These are phyloP conservation scores for Linepithema humile DNA, from an alignment of 1,140 invertebrate genomes.

Conservation along the genomic window DNA sequence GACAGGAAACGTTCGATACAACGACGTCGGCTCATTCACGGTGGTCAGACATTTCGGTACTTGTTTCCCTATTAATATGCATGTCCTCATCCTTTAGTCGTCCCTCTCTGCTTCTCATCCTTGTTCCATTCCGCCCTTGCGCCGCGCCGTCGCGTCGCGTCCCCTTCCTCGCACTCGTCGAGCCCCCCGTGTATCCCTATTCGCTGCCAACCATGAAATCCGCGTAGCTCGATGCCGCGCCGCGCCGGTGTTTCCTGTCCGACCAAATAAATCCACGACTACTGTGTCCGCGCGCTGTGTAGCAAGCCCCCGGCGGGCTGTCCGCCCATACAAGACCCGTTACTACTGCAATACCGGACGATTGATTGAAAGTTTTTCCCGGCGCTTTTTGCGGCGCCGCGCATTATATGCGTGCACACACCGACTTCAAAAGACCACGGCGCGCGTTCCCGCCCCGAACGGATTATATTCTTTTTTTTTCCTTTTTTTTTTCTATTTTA, in stretches of 20 bases:
- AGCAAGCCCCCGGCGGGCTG: slow-evolving; percentile 61
- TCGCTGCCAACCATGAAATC: slow-evolving; percentile 67
- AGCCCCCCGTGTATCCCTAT: slow-evolving; percentile 44
- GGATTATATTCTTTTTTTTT: neutral
- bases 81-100: slow-evolving; percentile 75
- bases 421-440: slow-evolving; percentile 10
- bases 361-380: slow-evolving; percentile 74
- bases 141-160: slow-evolving; percentile 29
- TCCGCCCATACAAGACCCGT: slow-evolving; percentile 79
- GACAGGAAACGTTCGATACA: slow-evolving; percentile 67
- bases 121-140: slow-evolving; percentile 51
- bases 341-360: slow-evolving; percentile 75
- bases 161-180: slow-evolving; percentile 29
- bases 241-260: slow-evolving; percentile 79
- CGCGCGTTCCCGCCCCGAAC: slow-evolving; percentile 13
- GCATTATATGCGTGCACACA: slow-evolving; percentile 57
- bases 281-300: slow-evolving; percentile 63
- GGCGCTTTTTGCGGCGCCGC: slow-evolving; percentile 63
- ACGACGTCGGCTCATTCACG: slow-evolving; percentile 69
- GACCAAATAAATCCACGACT: slow-evolving; percentile 81
- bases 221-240: slow-evolving; percentile 52
- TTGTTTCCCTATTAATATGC: slow-evolving; percentile 79
- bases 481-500: neutral
- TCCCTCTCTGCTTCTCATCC: slow-evolving; percentile 49
- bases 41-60: slow-evolving; percentile 72